Evolutionary conservation across 2,113 vertebrate genomes (phyloP).

Genomic region (Platycercus adscitus): DNA sequence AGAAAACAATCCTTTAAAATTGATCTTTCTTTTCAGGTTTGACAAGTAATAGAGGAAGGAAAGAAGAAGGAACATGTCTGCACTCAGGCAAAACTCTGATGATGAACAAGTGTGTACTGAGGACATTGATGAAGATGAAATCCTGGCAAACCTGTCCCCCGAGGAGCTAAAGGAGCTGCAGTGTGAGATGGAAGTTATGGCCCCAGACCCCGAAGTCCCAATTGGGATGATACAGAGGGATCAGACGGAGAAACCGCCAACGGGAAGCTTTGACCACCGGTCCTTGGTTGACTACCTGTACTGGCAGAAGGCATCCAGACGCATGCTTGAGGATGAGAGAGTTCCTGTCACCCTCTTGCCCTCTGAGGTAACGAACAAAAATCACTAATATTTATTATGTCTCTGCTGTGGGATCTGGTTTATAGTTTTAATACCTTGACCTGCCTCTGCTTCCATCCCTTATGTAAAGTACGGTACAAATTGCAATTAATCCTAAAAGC

Average conservation of each 20-base stretch:
- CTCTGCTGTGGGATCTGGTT: not conserved
- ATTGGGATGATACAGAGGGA: conserved; percentile 93
- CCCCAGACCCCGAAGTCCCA: conserved; percentile 89
- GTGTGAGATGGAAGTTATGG: conserved; percentile 93
- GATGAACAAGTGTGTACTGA: conserved; percentile 59
- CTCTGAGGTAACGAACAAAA: conserved; percentile 79
- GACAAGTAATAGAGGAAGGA: not conserved
- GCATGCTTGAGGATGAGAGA: conserved; percentile 91
- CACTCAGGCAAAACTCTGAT: conserved; percentile 67
- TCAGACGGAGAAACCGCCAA: conserved; percentile 91
- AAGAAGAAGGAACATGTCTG: conserved; percentile 67
- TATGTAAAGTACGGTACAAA: rapidly evolving
- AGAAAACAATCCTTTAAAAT: not conserved
- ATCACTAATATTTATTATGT: not conserved
- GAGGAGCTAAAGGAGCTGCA: conserved; percentile 94
- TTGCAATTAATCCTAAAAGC: conserved; percentile 11
- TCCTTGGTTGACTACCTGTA: conserved; percentile 93
- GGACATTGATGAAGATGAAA: conserved; percentile 91
- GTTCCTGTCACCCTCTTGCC: conserved; percentile 87
- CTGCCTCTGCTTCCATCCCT: not conserved
- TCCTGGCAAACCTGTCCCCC: conserved; percentile 91
- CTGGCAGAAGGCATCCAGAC: conserved; percentile 93
- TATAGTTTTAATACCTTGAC: not conserved
- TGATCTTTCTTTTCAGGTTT: not conserved
- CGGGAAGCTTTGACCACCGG: conserved; percentile 90